phyloP scores from a whole-genome alignment of 2,797 vertebrate species.

The Brachyrhaphis roseni region DNA sequence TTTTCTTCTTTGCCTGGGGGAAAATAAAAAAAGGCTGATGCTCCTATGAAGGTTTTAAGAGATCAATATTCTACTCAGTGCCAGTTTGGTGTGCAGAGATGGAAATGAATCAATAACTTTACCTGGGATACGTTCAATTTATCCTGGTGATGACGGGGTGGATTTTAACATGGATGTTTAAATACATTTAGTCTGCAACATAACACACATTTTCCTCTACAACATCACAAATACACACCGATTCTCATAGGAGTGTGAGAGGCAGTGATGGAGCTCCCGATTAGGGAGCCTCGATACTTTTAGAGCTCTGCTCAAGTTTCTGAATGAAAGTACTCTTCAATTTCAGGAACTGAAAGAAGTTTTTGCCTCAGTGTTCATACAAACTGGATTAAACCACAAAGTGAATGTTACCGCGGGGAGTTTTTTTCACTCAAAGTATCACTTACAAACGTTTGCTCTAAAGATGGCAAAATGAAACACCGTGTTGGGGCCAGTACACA shows the following conservation, averaged over 20 bases:
- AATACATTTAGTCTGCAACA: neutral
- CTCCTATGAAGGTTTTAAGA: conserved; percentile 48
- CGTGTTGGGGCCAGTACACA: neutral
- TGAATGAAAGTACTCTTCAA: neutral
- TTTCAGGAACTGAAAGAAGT: neutral
- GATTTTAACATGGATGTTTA: neutral
- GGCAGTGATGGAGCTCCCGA: too few species aligned
- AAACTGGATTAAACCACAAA: neutral
- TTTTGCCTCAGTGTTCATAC: neutral
- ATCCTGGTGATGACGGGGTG: conserved; percentile 29
- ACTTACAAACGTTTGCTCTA: neutral
- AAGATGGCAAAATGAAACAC: neutral
- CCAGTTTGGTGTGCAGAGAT: conserved; percentile 34
- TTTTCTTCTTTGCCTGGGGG: conserved; percentile 5
- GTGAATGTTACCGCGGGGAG: neutral
- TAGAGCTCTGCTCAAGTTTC: neutral
- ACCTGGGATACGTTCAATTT: conserved; percentile 54
- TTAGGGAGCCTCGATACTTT: neutral
- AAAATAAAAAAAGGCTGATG: conserved; percentile 17
- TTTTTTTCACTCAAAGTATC: neutral
- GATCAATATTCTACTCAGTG: conserved; percentile 51
- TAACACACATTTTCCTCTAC: neutral
- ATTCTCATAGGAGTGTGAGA: neutral
- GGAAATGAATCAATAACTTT: conserved; percentile 50
- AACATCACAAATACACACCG: neutral